Percentiles rank a stretch among this genome's conserved stretches.
Conservation (phyloP, 2,888 invertebrate species). For the Ecdyonurus torrentis region DNA sequence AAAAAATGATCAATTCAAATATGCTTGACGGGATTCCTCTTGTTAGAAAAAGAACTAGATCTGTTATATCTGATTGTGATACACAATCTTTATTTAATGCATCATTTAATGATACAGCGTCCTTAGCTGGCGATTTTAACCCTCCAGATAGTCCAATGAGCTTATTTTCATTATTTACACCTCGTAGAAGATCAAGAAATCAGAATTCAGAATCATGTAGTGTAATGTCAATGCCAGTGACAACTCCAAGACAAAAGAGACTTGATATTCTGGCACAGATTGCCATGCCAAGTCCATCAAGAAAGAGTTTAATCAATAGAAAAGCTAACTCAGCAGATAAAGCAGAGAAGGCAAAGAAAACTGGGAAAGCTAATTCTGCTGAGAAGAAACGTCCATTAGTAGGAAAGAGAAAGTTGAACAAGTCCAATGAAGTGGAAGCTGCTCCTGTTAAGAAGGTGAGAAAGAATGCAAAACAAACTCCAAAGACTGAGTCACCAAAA, state of each 20-base stretch:
- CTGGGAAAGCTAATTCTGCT: background rate
- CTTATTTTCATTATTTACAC: background rate
- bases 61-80: background rate
- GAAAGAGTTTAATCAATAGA: background rate
- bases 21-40: conserved; percentile 35
- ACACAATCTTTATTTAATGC: background rate
- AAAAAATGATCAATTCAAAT: conserved; percentile 38
- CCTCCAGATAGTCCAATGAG: background rate
- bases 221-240: background rate
- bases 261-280: too few species aligned
- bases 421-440: background rate
- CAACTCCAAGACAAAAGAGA: background rate
- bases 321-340: too few species aligned
- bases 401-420: background rate
- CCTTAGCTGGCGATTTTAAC: background rate
- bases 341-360: too few species aligned
- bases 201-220: background rate
- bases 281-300: background rate
- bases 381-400: background rate
- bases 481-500: too few species aligned
- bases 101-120: background rate
- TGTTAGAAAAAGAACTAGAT: background rate
- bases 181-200: background rate
- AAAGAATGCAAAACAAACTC: background rate
- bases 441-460: background rate